Percentiles rank a stretch among this genome's conserved stretches.
Conservation (phyloP, 1,140 invertebrate genomes). For the Octopus sinensis region DNA sequence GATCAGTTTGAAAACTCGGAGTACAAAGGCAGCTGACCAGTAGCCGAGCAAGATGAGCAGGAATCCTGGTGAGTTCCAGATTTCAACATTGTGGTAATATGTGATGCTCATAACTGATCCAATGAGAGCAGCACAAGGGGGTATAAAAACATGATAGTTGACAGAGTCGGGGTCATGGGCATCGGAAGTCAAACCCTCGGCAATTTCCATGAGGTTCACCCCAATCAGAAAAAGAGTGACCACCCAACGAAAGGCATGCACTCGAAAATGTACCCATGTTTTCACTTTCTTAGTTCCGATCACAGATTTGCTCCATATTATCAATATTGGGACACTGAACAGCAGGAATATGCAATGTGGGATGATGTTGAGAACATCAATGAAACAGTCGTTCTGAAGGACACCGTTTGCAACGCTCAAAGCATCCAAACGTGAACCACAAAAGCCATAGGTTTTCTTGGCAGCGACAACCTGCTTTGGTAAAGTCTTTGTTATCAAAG, state of each 20-base stretch:
- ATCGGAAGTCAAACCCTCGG: constrained; percentile 48
- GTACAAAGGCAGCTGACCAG: constrained; percentile 38
- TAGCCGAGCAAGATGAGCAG: constrained; percentile 45
- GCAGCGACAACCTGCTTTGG: neutral
- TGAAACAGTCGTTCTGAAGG: constrained; percentile 50
- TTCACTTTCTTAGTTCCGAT: constrained; percentile 47
- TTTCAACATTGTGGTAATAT: constrained; percentile 53
- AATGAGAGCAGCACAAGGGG: constrained; percentile 39
- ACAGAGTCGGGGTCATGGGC: constrained; percentile 39
- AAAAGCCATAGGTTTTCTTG: constrained; percentile 32
- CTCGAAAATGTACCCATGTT: constrained; percentile 52
- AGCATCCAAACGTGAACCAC: constrained; percentile 41
- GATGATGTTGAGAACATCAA: constrained; percentile 52
- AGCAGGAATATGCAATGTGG: constrained; percentile 47
- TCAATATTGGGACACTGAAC: constrained; percentile 46
- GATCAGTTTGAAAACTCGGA: constrained; percentile 44
- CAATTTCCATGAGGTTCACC: constrained; percentile 41
- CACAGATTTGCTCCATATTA: constrained; percentile 48
- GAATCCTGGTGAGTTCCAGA: constrained; percentile 53
- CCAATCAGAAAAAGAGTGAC: constrained; percentile 39
- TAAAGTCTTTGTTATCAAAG: neutral
- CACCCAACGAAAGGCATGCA: constrained; percentile 46
- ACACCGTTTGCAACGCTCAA: constrained; percentile 48
- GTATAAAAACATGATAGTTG: constrained; percentile 49
- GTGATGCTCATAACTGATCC: constrained; percentile 41